phyloP scores from a whole-genome alignment of 2,113 vertebrate species.

The Sarotherodon lohbergeri region DNA sequence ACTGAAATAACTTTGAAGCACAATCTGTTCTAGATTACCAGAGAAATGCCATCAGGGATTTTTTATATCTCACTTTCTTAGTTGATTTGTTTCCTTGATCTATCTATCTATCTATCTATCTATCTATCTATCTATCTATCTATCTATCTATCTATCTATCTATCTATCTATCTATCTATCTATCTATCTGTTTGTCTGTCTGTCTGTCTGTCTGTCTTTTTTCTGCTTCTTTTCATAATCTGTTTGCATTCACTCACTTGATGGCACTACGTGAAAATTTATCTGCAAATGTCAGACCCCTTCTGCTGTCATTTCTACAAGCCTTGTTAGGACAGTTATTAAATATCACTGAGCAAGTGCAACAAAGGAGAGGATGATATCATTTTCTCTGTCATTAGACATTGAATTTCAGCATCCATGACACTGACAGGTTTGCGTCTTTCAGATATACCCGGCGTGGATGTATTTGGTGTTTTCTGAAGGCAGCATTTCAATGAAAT shows the following conservation, averaged over 20 bases:
- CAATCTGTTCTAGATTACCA: background rate
- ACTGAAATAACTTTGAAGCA: background rate
- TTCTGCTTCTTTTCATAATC: background rate
- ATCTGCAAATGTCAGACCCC: constrained; percentile 41
- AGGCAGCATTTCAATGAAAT: background rate
- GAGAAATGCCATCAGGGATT: background rate
- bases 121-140: background rate
- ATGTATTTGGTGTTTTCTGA: background rate
- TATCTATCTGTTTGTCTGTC: background rate
- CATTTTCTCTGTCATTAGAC: background rate
- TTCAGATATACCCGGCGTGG: background rate
- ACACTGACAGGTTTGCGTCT: background rate
- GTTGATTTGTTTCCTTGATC: background rate
- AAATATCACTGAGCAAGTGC: constrained; percentile 25
- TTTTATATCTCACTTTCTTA: background rate
- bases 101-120: background rate
- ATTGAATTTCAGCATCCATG: background rate
- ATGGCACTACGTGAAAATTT: background rate
- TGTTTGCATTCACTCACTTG: background rate
- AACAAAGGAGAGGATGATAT: background rate
- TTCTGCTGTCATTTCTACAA: constrained; percentile 20
- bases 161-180: background rate
- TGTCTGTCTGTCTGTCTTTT: background rate
- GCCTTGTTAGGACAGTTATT: constrained; percentile 19
- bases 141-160: background rate